phyloP scores from a whole-genome alignment of 1,140 invertebrate species.

The Drosophila busckii region DNA sequence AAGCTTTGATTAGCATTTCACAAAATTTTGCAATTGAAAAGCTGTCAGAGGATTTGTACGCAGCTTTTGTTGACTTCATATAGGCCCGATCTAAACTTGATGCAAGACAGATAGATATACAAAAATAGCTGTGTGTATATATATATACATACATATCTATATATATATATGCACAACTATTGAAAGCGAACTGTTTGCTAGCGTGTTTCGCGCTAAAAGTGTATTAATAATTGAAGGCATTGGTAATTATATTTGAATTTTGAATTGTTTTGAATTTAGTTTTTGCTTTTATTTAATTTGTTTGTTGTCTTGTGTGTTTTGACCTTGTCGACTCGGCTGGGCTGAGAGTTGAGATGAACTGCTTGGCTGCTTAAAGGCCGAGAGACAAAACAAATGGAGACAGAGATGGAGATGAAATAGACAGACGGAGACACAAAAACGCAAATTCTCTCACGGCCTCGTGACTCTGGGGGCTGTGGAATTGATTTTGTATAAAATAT shows the following conservation, averaged over 20 bases:
- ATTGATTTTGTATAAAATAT: slow-evolving; percentile 38
- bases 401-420: slow-evolving; percentile 3
- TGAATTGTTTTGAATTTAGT: too few species aligned
- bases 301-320: too few species aligned
- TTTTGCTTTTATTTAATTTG: too few species aligned
- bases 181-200: neutral
- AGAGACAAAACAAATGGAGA: slow-evolving; percentile 2
- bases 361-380: slow-evolving; percentile 12
- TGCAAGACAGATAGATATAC: too few species aligned
- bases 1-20: slow-evolving; percentile 22
- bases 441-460: slow-evolving; percentile 50
- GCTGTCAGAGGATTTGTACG: slow-evolving; percentile 1
- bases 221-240: slow-evolving; percentile 52
- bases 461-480: slow-evolving; percentile 32
- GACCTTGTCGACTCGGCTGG: slow-evolving; percentile 48
- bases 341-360: slow-evolving; percentile 10
- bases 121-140: too few species aligned
- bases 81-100: too few species aligned
- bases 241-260: slow-evolving; percentile 46
- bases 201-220: slow-evolving; percentile 20
- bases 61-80: too few species aligned
- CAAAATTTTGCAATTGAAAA: slow-evolving; percentile 10
- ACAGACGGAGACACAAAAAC: neutral
- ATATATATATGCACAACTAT: too few species aligned
- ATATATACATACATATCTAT: too few species aligned